A percentile compares a stretch with the other conserved stretches of the same genome.
Evolutionary conservation across 2,113 vertebrate species (phyloP).

Genomic region (Tragelaphus strepsiceros): DNA sequence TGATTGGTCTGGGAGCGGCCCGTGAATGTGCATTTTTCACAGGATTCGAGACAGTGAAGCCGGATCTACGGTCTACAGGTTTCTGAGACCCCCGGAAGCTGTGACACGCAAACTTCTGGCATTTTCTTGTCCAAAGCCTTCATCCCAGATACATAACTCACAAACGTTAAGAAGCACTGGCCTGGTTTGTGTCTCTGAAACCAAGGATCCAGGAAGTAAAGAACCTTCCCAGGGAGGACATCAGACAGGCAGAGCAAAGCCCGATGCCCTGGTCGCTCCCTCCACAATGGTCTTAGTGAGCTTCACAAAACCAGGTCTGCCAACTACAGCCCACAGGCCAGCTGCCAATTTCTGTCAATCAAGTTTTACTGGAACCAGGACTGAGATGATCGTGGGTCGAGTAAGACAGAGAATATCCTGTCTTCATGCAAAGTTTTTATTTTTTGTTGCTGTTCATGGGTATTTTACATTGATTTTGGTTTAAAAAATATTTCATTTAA

Average conservation of each 20-base stretch:
- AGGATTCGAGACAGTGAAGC: neutral
- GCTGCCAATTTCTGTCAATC: neutral
- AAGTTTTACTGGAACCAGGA: neutral
- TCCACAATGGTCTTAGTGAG: fast-evolving
- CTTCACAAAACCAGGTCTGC: neutral
- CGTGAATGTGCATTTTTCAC: neutral
- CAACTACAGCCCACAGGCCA: neutral
- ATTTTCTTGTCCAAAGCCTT: neutral
- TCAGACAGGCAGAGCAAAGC: neutral
- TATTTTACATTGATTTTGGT: neutral
- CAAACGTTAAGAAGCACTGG: neutral
- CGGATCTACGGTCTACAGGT: neutral
- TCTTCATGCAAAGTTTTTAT: neutral
- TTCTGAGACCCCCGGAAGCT: too few relatives aligned
- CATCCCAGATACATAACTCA: neutral
- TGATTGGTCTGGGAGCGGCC: too few relatives aligned
- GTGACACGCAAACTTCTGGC: neutral
- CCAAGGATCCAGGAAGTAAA: neutral
- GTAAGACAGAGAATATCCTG: neutral
- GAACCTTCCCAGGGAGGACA: too few relatives aligned
- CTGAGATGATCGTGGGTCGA: neutral
- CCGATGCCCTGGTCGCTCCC: fast-evolving
- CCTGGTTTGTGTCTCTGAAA: neutral
- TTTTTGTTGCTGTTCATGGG: neutral
- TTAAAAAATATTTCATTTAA: neutral